These are phyloP conservation scores for Rhinoderma darwinii DNA, from an alignment of 2,113 vertebrate species.

Conservation along the genomic window DNA sequence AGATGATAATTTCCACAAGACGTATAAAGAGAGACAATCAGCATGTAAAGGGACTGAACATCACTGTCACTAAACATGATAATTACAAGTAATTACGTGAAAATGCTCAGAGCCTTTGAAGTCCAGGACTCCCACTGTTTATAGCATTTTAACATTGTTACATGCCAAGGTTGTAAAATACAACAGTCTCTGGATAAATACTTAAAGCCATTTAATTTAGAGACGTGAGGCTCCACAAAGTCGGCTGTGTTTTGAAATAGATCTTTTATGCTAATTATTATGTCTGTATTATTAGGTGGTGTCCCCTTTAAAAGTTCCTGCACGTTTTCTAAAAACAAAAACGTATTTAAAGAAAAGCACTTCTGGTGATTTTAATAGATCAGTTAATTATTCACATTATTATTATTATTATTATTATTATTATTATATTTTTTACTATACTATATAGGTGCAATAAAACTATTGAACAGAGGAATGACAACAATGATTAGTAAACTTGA, in stretches of 20 bases:
- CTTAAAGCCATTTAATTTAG: slow-evolving; percentile 53
- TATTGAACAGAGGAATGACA: not conserved
- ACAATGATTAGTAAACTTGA: not conserved
- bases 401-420: not conserved
- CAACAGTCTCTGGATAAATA: slow-evolving; percentile 51
- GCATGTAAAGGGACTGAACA: slow-evolving; percentile 48
- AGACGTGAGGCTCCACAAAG: slow-evolving; percentile 52
- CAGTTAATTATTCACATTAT: not conserved
- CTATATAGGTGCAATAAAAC: not conserved
- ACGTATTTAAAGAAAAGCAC: not conserved
- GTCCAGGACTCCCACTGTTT: slow-evolving; percentile 46
- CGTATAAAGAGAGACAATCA: slow-evolving; percentile 54
- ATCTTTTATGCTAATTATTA: slow-evolving; percentile 53
- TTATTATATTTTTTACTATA: not conserved
- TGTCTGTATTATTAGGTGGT: slow-evolving; percentile 3
- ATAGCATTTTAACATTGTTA: slow-evolving; percentile 60
- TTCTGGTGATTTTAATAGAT: not conserved
- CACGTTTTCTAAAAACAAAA: not conserved
- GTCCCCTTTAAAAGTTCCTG: not conserved
- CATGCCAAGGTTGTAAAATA: slow-evolving; percentile 53
- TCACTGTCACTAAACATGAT: slow-evolving; percentile 59
- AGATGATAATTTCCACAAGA: slow-evolving; percentile 55
- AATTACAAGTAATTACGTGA: slow-evolving; percentile 57
- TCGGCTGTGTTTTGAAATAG: slow-evolving; percentile 48
- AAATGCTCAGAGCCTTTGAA: slow-evolving; percentile 52